phyloP scores from a whole-genome alignment of 2,113 vertebrate species.

The Plecotus auritus region DNA sequence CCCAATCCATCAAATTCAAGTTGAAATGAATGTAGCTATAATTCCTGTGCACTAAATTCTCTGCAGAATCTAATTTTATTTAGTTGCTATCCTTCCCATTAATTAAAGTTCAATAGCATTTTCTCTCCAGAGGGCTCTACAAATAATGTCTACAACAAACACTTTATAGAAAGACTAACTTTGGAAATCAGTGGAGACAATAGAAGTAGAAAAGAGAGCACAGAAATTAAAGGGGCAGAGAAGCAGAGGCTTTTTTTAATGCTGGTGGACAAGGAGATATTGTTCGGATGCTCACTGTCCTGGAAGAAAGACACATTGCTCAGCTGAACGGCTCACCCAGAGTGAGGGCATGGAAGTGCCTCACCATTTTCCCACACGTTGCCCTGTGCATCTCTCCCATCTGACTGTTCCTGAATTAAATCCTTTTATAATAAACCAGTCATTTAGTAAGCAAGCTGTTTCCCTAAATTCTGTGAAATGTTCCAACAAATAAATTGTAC shows the following conservation, averaged over 20 bases:
- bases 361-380: too few species aligned
- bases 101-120: conserved; percentile 41
- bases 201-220: neutral
- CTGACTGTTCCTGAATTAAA: neutral
- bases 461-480: neutral
- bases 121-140: conserved; percentile 20
- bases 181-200: neutral
- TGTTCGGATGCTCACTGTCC: neutral
- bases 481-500: neutral
- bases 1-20: neutral
- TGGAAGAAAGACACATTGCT: accelerated
- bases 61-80: conserved; percentile 38
- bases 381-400: neutral
- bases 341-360: neutral
- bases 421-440: neutral
- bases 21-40: neutral
- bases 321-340: neutral
- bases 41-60: neutral
- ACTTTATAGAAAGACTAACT: neutral
- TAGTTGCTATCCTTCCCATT: conserved; percentile 37
- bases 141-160: conserved; percentile 27
- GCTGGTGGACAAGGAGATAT: too few species aligned
- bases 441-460: neutral
- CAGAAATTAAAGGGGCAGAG: neutral
- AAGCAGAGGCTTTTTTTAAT: neutral